Base-by-base conservation (phyloP, 1,140 invertebrate species). In the Macrosteles quadrilineatus region DNA sequence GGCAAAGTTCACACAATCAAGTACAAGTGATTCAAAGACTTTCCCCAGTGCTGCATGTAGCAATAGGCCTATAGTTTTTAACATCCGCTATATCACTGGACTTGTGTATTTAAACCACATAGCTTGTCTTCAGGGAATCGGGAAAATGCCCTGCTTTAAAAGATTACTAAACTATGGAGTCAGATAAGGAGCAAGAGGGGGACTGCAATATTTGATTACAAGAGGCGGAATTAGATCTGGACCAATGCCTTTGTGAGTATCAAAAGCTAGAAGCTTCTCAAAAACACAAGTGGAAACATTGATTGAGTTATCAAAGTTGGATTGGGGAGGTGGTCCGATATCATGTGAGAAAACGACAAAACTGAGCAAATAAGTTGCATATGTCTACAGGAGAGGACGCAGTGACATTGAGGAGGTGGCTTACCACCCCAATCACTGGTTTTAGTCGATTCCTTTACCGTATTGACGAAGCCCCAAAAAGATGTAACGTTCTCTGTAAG, bases 1-100 rank as follows among this genome's bases (percentile, higher is more conserved):
- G 29, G 2, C 21, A 14, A 62, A 62, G 47, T 19, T 6, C 11
- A 11, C 21, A 25, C 29, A 9, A 29, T 62, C 29, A 19, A 62
- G 57, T 4, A 62, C 57, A 25, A 29, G 50, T 6, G 50, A 55
- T 23, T 55, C 50, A 55, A 55, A 55, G 29, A 55, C 50, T 19
- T 55, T 55, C 9, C 50, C 50, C 50, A 55, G 23, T 9, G 50
- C 50, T 12, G 50, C 4, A 14, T 62, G 57, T 62, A 30, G 29
- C 14, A 12, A 62, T 62, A 31, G 12, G 57, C 29, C 57, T 27
- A 19, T 29, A 62, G 27, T 62, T 62, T 11, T 19, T 27, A 14
- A 62, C 19, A 29, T 62, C 57, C 4, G 25, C 57, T 25, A 62
- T 19, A 21, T 62, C 57, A 21, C 14, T 3, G 11, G 29, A 62